Base-by-base conservation (phyloP, 2,888 invertebrate genomes). In the Drosophila emarginata region DNA sequence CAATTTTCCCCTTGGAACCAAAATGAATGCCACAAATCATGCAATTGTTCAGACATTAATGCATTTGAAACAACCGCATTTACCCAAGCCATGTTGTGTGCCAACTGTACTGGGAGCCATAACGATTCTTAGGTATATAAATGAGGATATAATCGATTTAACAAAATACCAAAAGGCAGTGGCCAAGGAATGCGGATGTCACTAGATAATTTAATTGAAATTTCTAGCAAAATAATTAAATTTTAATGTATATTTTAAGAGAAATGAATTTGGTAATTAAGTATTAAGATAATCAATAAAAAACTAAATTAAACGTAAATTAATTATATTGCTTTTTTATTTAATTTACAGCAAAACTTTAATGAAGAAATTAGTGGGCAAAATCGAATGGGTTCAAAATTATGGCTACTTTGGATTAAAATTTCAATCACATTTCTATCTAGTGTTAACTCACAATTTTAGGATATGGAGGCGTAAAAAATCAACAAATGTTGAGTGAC, bases 111-210 rank as follows among this genome's bases (percentile, higher is more conserved):
- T 98, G 66, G 95, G 95, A 0, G 94, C 97, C 1, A 97, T 98
- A 88, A 97, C 97, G 0, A 97, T 98, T 61, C 93, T 98, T 51
- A 97, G 97, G 90, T 97, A 96, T 90, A 94, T 97, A 37, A 97
- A 97, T 83, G 96, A 97, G 84, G 95, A 96, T 56, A 97, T 97
- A 91, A 97, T 97, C 58, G 97, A 98, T 77, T 93, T 98, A 67
- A 97, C 97, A 89, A 97, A 97, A 91, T 99, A 97, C 92, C 96
- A 96, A 87, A 97, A 98, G 90, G 98, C 99, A 97, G 97, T 98
- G 6, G 98, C 98, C 23, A 97, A 97, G 91, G 96, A 97, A 79
- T 99, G 99, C 91, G 99, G 99, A 1, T 99, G 99, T 89, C 98
- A 97, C 92, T 98, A 93, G 93, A 52, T 23, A 26, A 2, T 7